Evolutionary conservation across 2,113 vertebrate genomes (phyloP).

Genomic region (Scalopus aquaticus): DNA sequence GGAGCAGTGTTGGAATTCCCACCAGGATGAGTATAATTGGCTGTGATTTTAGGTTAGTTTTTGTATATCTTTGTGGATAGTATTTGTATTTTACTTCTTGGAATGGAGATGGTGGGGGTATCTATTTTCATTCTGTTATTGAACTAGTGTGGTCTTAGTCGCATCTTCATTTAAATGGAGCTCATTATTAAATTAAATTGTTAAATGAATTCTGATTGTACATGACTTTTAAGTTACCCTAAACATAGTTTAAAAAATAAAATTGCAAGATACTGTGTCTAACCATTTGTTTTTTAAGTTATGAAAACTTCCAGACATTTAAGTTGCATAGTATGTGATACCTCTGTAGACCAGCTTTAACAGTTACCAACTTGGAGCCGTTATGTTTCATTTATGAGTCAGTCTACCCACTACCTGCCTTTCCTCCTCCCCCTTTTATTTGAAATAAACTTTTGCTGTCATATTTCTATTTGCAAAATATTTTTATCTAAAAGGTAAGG

Average conservation of each 20-base stretch:
- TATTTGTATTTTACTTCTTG: slow-evolving; percentile 59
- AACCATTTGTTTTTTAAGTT: slow-evolving; percentile 6
- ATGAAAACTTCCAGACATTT: not conserved
- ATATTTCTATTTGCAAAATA: slow-evolving; percentile 46
- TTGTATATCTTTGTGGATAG: slow-evolving; percentile 56
- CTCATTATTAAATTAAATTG: slow-evolving; percentile 47
- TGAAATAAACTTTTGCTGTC: slow-evolving; percentile 41
- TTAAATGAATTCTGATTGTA: slow-evolving; percentile 28
- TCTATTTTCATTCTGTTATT: slow-evolving; percentile 54
- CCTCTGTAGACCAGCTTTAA: not conserved
- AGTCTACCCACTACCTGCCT: not conserved
- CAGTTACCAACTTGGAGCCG: not conserved
- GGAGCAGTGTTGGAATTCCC: slow-evolving; percentile 75
- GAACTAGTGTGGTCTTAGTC: slow-evolving; percentile 39
- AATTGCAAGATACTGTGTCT: not conserved
- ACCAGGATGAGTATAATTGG: slow-evolving; percentile 82
- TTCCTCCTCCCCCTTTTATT: not conserved
- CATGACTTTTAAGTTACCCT: not conserved
- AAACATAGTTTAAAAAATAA: slow-evolving; percentile 29
- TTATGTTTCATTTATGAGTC: slow-evolving; percentile 16
- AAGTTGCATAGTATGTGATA: slow-evolving; percentile 10
- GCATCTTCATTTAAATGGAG: slow-evolving; percentile 10
- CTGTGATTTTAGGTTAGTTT: slow-evolving; percentile 83
- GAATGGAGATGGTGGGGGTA: not conserved
- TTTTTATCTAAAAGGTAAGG: slow-evolving; percentile 10